Evolutionary conservation across 2,888 invertebrate species (phyloP), one percentile per base, ranked within the genome.

Genomic region (Agonopterix heracliana): DNA sequence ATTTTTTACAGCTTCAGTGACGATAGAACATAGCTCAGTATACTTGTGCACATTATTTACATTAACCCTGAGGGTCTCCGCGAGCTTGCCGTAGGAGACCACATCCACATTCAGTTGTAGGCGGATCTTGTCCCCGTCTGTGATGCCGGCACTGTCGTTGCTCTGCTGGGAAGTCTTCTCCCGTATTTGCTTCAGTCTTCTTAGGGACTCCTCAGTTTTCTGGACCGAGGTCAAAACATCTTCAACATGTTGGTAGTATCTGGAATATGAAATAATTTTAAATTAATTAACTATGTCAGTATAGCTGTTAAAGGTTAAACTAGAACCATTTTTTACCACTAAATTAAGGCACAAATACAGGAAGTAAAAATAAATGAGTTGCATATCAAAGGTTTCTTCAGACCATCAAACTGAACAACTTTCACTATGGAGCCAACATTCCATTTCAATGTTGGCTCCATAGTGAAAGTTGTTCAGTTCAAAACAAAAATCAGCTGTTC

Each of bases 121-220:
- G 43, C 98, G 90, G 70, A 98, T 98, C 85, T 98, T 99, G 72
- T 97, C 96, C 72, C 98, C 98, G 71, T 98, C 98, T 26, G 92
- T 93, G 56, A 92, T 84, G n/a, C 91, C 92, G 44, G 89, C 89
- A 55, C 73, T 84, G 54, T 91, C 92, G 50, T 74, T 83, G 49
- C 79, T 80, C 74, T 78, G 81, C 34, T 73, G 74, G 52, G 77
- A 67, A 44, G 73, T 68, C 68, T 90, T 90, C 52, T 94, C 94
- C 55, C 95, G 90, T 13, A 94, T 93, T 78, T 94, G 94, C 81
- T 97, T 98, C 71, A 99, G 89, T 63, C 97, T 91, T 70, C 96
- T 92, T 57, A 99, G 83, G 49, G 98, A 98, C 73, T 98, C 98
- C 74, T 98, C 98, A 61, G 98, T 98, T 85, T 95, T 97, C 75